A percentile compares a stretch with the other conserved stretches of the same genome.
Evolutionary conservation across 2,113 vertebrate genomes (phyloP).

Genomic region (Chaetodon trifascialis): DNA sequence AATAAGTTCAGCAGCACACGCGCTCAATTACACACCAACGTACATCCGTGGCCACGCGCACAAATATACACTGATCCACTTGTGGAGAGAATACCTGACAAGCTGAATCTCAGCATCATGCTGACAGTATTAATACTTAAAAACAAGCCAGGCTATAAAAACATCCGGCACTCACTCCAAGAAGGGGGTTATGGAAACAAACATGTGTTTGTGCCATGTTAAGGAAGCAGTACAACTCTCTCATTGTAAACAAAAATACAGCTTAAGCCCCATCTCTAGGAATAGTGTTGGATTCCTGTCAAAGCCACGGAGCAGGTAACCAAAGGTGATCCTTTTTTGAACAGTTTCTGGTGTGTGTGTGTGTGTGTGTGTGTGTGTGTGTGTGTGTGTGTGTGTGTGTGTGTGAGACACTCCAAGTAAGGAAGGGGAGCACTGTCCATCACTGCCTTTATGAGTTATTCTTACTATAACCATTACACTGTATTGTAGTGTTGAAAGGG

Average conservation of each 20-base stretch:
- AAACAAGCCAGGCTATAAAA: slow-evolving; percentile 71
- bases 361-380: no score
- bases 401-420: neutral
- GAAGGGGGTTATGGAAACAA: slow-evolving; percentile 62
- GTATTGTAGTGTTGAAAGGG: neutral
- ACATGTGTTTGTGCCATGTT: slow-evolving; percentile 73
- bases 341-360: slow-evolving; percentile 15
- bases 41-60: neutral
- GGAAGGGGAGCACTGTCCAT: neutral
- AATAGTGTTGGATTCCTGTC: slow-evolving; percentile 62
- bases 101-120: slow-evolving; percentile 67
- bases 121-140: slow-evolving; percentile 72
- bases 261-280: slow-evolving; percentile 53
- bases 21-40: slow-evolving; percentile 25
- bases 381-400: no score
- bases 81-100: slow-evolving; percentile 67
- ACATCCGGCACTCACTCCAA: slow-evolving; percentile 58
- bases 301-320: slow-evolving; percentile 34
- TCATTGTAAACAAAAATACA: slow-evolving; percentile 62
- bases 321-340: slow-evolving; percentile 12
- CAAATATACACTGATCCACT: slow-evolving; percentile 57
- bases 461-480: neutral
- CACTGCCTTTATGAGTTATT: neutral
- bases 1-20: slow-evolving; percentile 67
- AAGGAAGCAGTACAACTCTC: slow-evolving; percentile 55